These are phyloP conservation scores for Empis stercorea DNA, from an alignment of 2,888 invertebrate species.

Conservation along the genomic window DNA sequence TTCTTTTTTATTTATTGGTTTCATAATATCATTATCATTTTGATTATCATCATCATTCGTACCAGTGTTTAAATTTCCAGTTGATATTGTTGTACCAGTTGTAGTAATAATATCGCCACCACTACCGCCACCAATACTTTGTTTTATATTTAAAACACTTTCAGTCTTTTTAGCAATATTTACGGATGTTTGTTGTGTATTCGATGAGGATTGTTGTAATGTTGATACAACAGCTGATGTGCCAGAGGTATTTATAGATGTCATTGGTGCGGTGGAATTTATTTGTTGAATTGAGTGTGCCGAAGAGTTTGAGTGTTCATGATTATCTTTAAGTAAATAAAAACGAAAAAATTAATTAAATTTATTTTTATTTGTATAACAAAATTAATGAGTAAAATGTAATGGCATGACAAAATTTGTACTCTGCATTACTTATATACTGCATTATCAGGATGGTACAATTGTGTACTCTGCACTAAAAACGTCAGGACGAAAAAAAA, in stretches of 20 bases:
- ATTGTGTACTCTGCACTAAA: too few relatives aligned
- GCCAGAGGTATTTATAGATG: constrained; percentile 17
- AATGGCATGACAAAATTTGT: too few relatives aligned
- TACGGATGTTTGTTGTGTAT: constrained; percentile 19
- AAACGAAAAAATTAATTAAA: constrained; percentile 2
- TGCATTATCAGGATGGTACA: too few relatives aligned
- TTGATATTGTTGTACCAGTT: constrained; percentile 16
- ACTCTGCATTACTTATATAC: too few relatives aligned
- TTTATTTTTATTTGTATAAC: too few relatives aligned
- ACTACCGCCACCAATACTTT: constrained; percentile 12
- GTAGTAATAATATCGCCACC: constrained; percentile 10
- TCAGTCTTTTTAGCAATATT: constrained; percentile 39
- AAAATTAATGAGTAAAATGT: too few relatives aligned
- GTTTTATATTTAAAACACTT: constrained; percentile 29
- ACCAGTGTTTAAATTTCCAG: constrained; percentile 27
- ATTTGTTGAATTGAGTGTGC: constrained; percentile 32
- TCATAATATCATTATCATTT: constrained; percentile 18
- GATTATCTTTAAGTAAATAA: constrained; percentile 25
- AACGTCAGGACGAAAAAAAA: too few relatives aligned
- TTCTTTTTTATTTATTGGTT: constrained; percentile 21
- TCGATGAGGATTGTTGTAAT: constrained; percentile 9
- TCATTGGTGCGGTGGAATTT: constrained; percentile 23
- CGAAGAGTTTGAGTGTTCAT: constrained; percentile 38
- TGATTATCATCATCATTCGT: constrained; percentile 19
- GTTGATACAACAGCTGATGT: constrained; percentile 12